phyloP scores from a whole-genome alignment of 2,113 vertebrate genomes.

The Ceyx cyanopectus region DNA sequence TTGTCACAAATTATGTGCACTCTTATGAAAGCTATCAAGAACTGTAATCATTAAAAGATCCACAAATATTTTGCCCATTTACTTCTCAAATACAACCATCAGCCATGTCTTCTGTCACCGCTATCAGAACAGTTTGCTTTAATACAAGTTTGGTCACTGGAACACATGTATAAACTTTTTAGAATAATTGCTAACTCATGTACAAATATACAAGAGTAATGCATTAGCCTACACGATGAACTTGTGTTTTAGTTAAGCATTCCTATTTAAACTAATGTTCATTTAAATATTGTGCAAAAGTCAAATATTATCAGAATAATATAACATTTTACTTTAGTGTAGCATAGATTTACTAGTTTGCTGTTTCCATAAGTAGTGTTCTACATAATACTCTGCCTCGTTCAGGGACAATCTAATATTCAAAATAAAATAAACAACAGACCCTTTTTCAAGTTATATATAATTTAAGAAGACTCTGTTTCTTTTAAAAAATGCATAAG shows the following conservation, averaged over 20 bases:
- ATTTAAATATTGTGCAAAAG: conserved; percentile 76
- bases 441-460: conserved; percentile 58
- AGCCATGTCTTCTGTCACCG: conserved; percentile 71
- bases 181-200: conserved; percentile 82
- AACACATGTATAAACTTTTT: conserved; percentile 79
- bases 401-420: conserved; percentile 57
- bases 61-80: conserved; percentile 84
- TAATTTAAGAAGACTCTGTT: conserved; percentile 63
- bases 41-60: conserved; percentile 86
- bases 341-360: conserved; percentile 45
- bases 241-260: conserved; percentile 66
- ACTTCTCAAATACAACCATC: conserved; percentile 78
- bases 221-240: conserved; percentile 78
- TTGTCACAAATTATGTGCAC: conserved; percentile 89
- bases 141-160: conserved; percentile 79
- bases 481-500: conserved; percentile 69
- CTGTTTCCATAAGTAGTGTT: conserved; percentile 44
- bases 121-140: conserved; percentile 57
- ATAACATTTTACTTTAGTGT: conserved; percentile 27
- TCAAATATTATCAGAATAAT: conserved; percentile 69
- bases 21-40: conserved; percentile 90
- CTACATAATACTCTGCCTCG: conserved; percentile 17
- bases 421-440: conserved; percentile 65
- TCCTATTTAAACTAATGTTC: conserved; percentile 72
- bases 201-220: conserved; percentile 80